Conservation (phyloP, 1,140 invertebrate genomes). For the Drosophila yakuba region DNA sequence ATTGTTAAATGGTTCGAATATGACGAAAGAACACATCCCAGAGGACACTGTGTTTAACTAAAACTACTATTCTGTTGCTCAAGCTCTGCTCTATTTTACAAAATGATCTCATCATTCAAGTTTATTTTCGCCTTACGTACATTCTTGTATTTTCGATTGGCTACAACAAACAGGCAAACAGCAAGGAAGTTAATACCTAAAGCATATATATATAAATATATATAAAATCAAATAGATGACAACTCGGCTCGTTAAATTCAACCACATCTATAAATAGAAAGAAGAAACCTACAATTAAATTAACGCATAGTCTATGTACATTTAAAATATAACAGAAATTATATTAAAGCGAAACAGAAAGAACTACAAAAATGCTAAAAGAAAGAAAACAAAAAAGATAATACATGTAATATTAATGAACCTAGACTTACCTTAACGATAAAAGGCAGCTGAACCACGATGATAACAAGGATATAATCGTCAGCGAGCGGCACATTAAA, state of each 20-base stretch:
- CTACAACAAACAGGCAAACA: conserved; percentile 50
- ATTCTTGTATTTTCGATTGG: conserved; percentile 55
- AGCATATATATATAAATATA: conserved; percentile 14
- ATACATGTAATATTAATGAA: conserved; percentile 70
- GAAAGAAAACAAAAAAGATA: conserved; percentile 32
- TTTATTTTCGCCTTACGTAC: conserved; percentile 84
- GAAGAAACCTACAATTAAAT: conserved; percentile 68
- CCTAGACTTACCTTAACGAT: conserved; percentile 70
- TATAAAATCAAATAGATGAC: conserved; percentile 24
- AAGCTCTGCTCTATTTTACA: conserved; percentile 68
- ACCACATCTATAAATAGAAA: conserved; percentile 74
- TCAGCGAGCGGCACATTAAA: conserved; percentile 65
- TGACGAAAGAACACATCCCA: conserved; percentile 12
- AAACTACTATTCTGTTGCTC: conserved; percentile 57
- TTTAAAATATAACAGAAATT: conserved; percentile 78
- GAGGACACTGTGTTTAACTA: conserved; percentile 39
- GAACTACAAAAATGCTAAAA: conserved; percentile 15
- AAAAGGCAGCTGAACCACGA: conserved; percentile 51
- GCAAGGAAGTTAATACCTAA: conserved; percentile 40
- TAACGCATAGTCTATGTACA: conserved; percentile 79
- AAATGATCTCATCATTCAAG: conserved; percentile 85
- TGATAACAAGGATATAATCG: conserved; percentile 49
- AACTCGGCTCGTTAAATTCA: conserved; percentile 69
- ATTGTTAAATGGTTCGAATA: conserved; percentile 34
- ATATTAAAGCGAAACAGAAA: conserved; percentile 65